These are phyloP conservation scores for Riptortus pedestris DNA, from an alignment of 1,140 invertebrate genomes.

Conservation along the genomic window DNA sequence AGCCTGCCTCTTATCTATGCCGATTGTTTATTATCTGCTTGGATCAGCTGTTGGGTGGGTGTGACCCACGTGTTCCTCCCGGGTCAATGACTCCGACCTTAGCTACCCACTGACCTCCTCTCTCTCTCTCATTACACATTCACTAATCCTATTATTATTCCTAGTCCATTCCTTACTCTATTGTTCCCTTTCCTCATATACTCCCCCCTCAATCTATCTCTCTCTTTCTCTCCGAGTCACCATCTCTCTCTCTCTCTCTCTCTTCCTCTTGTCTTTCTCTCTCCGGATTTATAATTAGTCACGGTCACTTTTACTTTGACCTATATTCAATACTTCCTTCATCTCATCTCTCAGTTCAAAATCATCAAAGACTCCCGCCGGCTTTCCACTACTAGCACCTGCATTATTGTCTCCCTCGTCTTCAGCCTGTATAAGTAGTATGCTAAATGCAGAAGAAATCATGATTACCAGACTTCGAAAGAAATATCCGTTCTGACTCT, in stretches of 20 bases:
- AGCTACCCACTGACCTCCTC: background rate
- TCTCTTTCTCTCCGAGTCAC: too few relatives aligned
- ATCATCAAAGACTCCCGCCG: background rate
- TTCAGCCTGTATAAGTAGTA: too few relatives aligned
- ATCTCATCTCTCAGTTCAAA: constrained; percentile 15
- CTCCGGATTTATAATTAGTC: too few relatives aligned
- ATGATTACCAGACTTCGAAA: too few relatives aligned
- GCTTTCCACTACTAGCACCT: background rate
- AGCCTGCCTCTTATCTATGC: too few relatives aligned
- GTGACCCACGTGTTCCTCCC: background rate
- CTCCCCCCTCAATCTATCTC: background rate
- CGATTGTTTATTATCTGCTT: constrained; percentile 9
- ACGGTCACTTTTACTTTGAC: background rate
- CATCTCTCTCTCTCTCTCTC: too few relatives aligned
- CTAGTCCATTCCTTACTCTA: too few relatives aligned
- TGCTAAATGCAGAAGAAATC: too few relatives aligned
- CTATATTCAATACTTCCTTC: background rate
- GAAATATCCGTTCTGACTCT: too few relatives aligned
- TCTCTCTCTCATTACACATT: constrained; percentile 1
- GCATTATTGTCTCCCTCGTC: too few relatives aligned
- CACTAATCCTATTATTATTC: background rate
- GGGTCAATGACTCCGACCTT: background rate
- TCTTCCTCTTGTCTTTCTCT: too few relatives aligned
- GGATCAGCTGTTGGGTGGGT: constrained; percentile 16
- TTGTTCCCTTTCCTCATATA: background rate